Percentiles rank a stretch among this genome's conserved stretches.
Evolutionary conservation across 2,113 vertebrate genomes (phyloP).

Genomic region (Crotophaga sulcirostris): DNA sequence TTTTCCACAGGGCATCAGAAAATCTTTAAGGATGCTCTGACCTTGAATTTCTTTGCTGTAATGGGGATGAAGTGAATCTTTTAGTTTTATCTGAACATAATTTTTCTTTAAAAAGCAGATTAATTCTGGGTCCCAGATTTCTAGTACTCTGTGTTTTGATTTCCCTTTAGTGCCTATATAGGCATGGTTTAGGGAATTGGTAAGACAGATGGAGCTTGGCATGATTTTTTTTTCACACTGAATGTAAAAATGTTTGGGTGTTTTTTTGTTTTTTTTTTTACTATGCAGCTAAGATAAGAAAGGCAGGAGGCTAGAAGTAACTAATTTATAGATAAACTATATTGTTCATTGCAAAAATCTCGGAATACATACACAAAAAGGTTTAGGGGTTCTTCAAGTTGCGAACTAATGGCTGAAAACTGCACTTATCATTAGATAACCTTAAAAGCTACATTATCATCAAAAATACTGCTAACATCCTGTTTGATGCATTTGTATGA

Average conservation of each 20-base stretch:
- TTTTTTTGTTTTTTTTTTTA: constrained; percentile 29
- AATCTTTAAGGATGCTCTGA: constrained; percentile 23
- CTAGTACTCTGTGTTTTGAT: constrained; percentile 55
- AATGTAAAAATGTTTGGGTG: constrained; percentile 13
- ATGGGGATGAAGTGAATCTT: not conserved
- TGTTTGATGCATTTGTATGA: not conserved
- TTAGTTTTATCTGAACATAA: constrained; percentile 42
- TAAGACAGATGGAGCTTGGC: constrained; percentile 52
- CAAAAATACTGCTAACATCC: not conserved
- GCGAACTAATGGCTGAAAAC: not conserved
- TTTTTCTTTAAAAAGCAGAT: constrained; percentile 50
- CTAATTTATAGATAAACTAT: constrained; percentile 14
- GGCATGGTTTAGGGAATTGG: constrained; percentile 43
- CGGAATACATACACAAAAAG: not conserved
- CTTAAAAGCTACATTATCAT: not conserved
- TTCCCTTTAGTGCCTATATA: constrained; percentile 42
- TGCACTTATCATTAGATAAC: not conserved
- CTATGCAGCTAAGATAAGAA: constrained; percentile 42
- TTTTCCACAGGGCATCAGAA: constrained; percentile 31
- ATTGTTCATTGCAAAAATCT: not conserved
- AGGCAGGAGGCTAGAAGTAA: constrained; percentile 24
- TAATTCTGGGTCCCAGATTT: constrained; percentile 45
- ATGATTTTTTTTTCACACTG: constrained; percentile 3
- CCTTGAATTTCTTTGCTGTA: constrained; percentile 47
- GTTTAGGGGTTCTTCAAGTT: not conserved